These are phyloP conservation scores for Isichthys henryi DNA, from an alignment of 2,113 vertebrate genomes.

Conservation along the genomic window DNA sequence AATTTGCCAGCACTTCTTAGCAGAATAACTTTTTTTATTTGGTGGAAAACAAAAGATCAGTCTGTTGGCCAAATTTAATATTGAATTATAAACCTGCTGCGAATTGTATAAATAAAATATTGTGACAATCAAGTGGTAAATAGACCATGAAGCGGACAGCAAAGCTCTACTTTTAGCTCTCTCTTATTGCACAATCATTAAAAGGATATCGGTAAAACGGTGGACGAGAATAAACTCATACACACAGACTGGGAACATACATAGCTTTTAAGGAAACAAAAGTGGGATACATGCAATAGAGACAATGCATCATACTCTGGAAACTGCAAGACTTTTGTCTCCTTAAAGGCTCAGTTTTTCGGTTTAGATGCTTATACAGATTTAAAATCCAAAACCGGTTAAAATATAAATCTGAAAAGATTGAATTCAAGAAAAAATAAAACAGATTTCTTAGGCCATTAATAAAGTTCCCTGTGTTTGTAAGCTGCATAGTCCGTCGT, in stretches of 20 bases:
- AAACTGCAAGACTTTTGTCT: background rate
- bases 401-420: background rate
- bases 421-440: background rate
- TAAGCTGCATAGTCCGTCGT: background rate
- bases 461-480: background rate
- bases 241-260: background rate
- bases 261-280: background rate
- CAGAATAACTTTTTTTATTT: too few species aligned
- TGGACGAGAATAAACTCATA: too few species aligned
- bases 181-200: too few species aligned
- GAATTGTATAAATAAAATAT: too few species aligned
- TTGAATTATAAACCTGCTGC: too few species aligned
- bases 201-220: too few species aligned
- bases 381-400: background rate
- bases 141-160: too few species aligned
- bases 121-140: too few species aligned
- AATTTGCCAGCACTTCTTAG: too few species aligned
- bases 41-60: too few species aligned
- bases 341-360: background rate
- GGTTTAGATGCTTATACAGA: background rate
- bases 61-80: too few species aligned
- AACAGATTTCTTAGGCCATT: background rate
- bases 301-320: background rate
- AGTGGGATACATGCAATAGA: background rate
- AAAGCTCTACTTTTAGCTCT: too few species aligned